A percentile compares a stretch with the other conserved stretches of the same genome.
These are phyloP conservation scores for Numida meleagris DNA, from an alignment of 2,113 vertebrate species.

Conservation along the genomic window DNA sequence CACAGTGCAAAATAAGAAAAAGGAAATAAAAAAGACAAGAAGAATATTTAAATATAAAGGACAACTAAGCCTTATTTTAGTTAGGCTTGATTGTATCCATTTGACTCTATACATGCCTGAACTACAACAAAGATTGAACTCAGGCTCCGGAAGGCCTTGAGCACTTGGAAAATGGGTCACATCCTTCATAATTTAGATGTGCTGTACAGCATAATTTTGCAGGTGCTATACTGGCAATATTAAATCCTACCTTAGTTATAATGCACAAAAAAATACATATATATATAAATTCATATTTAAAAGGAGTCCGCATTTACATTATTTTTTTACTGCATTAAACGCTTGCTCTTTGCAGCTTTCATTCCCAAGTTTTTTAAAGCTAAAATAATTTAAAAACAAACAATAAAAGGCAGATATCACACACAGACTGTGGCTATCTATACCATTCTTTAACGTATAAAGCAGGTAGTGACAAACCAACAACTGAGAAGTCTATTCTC, in stretches of 20 bases:
- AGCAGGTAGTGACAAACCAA: constrained; percentile 58
- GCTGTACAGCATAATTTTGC: constrained; percentile 69
- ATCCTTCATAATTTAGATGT: constrained; percentile 74
- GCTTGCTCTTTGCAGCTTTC: constrained; percentile 79
- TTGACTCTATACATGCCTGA: constrained; percentile 78
- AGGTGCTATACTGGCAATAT: constrained; percentile 79
- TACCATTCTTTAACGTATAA: constrained; percentile 44
- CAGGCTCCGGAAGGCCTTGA: constrained; percentile 78
- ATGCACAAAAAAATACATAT: constrained; percentile 86
- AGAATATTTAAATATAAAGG: constrained; percentile 91
- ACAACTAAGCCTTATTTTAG: constrained; percentile 91
- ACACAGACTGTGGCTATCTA: constrained; percentile 60
- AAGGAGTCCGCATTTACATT: constrained; percentile 80
- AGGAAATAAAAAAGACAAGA: constrained; percentile 83
- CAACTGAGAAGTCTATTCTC: constrained; percentile 44
- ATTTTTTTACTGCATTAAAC: constrained; percentile 76
- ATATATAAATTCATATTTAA: constrained; percentile 86
- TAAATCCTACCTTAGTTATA: constrained; percentile 80
- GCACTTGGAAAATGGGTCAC: constrained; percentile 70
- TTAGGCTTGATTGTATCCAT: constrained; percentile 82
- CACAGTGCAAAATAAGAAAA: constrained; percentile 95
- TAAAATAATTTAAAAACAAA: constrained; percentile 86
- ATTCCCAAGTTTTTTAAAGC: constrained; percentile 81
- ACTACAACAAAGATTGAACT: constrained; percentile 77
- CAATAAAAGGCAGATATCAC: constrained; percentile 63